Evolutionary conservation across 30 jellyfish, hydroid and myxozoan genomes (phyloP).

Genomic region (Chrysaora quinquecirrha): DNA sequence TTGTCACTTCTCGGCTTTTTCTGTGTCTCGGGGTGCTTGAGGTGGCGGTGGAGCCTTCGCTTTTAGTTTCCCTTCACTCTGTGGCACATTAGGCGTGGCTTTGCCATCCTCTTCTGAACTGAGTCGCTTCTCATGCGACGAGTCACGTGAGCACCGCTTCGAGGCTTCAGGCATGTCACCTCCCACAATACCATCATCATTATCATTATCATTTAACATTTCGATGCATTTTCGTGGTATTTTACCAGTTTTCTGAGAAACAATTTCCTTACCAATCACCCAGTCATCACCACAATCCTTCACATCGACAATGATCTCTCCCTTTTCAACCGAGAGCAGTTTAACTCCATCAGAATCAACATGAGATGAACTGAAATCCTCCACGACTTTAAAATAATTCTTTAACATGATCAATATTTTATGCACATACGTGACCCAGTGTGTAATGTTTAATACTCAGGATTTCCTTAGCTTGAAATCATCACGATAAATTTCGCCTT

Average conservation of each 20-base stretch:
- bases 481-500: constrained; percentile 8
- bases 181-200: constrained; percentile 8
- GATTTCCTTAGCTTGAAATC: constrained; percentile 19
- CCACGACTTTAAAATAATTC: constrained; percentile 65
- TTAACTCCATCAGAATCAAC: background rate
- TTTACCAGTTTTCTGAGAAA: constrained; percentile 57
- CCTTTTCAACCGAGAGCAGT: constrained; percentile 65
- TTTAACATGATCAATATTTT: constrained; percentile 39
- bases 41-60: constrained; percentile 19
- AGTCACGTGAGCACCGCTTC: background rate
- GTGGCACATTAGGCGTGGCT: background rate
- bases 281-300: constrained; percentile 42
- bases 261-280: constrained; percentile 62
- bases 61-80: background rate
- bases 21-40: constrained; percentile 49
- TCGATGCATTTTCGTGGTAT: constrained; percentile 66
- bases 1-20: constrained; percentile 33
- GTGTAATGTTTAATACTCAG: background rate
- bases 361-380: constrained; percentile 30
- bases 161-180: background rate
- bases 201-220: constrained; percentile 49
- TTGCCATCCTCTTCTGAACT: constrained; percentile 6
- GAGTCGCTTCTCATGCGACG: constrained; percentile 2
- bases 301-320: constrained; percentile 85
- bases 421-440: constrained; percentile 3